Evolutionary conservation across 2,888 invertebrate genomes (phyloP).

Genomic region (Aphidius colemani): DNA sequence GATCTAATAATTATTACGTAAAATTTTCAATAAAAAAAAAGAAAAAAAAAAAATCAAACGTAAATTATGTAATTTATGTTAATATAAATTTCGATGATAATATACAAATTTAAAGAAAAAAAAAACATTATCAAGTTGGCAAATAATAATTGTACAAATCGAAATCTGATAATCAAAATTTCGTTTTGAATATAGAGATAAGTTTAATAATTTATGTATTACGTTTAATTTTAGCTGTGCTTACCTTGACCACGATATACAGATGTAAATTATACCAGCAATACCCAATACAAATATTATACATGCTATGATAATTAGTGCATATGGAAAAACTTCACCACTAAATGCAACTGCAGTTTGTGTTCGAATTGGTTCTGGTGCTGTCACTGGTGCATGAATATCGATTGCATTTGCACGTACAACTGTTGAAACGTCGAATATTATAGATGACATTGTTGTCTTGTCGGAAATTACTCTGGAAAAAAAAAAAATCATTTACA

Average conservation of each 20-base stretch:
- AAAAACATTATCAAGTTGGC: too few relatives aligned
- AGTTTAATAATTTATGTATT: not conserved
- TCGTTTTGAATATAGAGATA: conserved; percentile 10
- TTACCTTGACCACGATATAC: conserved; percentile 92
- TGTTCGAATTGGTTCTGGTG: conserved; percentile 61
- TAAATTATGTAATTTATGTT: too few relatives aligned
- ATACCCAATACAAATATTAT: conserved; percentile 87
- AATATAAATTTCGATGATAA: too few relatives aligned
- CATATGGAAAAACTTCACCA: conserved; percentile 83
- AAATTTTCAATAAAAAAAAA: too few relatives aligned
- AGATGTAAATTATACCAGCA: conserved; percentile 89
- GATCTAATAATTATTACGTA: too few relatives aligned
- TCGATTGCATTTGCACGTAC: conserved; percentile 72
- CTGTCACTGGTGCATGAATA: conserved; percentile 67
- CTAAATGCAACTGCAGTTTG: conserved; percentile 64
- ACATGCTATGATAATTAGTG: conserved; percentile 84
- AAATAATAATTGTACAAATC: not conserved
- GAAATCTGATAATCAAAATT: too few relatives aligned
- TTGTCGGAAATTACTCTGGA: conserved; percentile 67
- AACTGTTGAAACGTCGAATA: conserved; percentile 70
- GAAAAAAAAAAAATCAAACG: too few relatives aligned
- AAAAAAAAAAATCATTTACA: conserved; percentile 28
- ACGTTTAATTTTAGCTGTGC: conserved; percentile 34
- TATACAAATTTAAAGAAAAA: too few relatives aligned
- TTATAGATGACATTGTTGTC: conserved; percentile 69